Evolutionary conservation across 1,140 invertebrate species (phyloP), one percentile per base, ranked within the genome.

Genomic region (Amyelois transitella): DNA sequence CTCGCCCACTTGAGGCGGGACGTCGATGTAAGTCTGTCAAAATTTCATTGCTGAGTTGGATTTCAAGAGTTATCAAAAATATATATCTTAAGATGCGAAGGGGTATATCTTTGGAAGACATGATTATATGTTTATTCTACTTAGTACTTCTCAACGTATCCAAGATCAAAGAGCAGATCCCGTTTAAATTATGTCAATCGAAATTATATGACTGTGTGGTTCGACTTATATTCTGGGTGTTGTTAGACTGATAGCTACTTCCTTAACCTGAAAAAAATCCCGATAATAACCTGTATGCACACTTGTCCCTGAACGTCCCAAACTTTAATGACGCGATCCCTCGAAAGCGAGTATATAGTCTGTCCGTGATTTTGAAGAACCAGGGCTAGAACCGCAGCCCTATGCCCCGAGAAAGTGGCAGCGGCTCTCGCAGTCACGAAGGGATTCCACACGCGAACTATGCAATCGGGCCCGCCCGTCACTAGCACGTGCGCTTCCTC

Each of bases 401-500:
- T 91, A 79, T 96, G 94, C 7, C 94, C 94, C 14, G 86, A 81
- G 5, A 95, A 83, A 6, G 91, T 79, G 2, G 88, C 89, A 25
- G 87, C 91, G 0, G 92, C 88, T 66, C 92, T 91, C 18, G 80
- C 77, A 1, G 93, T 90, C 14, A 94, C 91, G 75, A 94, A 95
- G 0, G 93, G 90, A 75, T 94, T 94, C 94, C 94, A 96, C 17
- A 95, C 72, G 8, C 93, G 90, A 1, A 96, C 89, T 43, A 91
- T 72, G 66, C 92, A 92, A 75, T 96, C 94, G 0, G 91, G 89
- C 43, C 94, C 92, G 5, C 94, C 95, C 3, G 94, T 94, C 45
- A 91, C 91, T 22, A 94, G 64, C 43, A 91, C 83, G 49, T 91
- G 90, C 38, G 77, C 86, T 12, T 87, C 89, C 77, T 91, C 90